A percentile compares a stretch with the other conserved stretches of the same genome.
phyloP scores from a whole-genome alignment of 2,888 invertebrate species.

The Sphaeridia pumilis region DNA sequence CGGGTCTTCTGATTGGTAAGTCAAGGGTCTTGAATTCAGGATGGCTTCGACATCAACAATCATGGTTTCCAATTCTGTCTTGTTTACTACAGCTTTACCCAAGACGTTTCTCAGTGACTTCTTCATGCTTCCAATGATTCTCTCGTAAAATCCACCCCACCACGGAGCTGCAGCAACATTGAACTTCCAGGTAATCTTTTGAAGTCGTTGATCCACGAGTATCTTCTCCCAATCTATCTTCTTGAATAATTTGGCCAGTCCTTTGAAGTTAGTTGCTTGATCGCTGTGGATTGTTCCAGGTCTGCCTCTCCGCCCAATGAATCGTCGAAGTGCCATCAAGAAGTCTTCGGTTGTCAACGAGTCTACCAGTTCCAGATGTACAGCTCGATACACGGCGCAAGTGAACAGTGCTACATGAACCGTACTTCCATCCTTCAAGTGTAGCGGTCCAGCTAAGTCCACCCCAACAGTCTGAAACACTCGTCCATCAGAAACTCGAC shows the following conservation, averaged over 20 bases:
- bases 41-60: too few relatives aligned
- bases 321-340: slow-evolving; percentile 37
- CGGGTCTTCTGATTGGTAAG: too few relatives aligned
- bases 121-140: too few relatives aligned
- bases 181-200: too few relatives aligned
- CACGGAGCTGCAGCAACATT: too few relatives aligned
- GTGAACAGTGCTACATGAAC: slow-evolving; percentile 39
- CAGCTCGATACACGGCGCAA: slow-evolving; percentile 38
- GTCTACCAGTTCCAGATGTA: slow-evolving; percentile 39
- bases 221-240: slow-evolving; percentile 47
- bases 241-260: slow-evolving; percentile 40
- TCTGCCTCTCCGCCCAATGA: slow-evolving; percentile 37
- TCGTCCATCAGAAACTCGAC: slow-evolving; percentile 35
- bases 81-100: too few relatives aligned
- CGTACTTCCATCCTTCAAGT: slow-evolving; percentile 31
- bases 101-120: too few relatives aligned
- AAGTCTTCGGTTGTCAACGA: slow-evolving; percentile 37
- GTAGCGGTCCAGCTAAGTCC: slow-evolving; percentile 39
- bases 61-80: too few relatives aligned
- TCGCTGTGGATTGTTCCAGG: slow-evolving; percentile 38
- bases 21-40: too few relatives aligned
- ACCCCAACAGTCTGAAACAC: slow-evolving; percentile 37
- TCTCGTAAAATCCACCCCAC: too few relatives aligned
- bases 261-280: slow-evolving; percentile 40
- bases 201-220: too few relatives aligned